Conservation (phyloP, 2,797 vertebrate species). For the Sus cebifrons region DNA sequence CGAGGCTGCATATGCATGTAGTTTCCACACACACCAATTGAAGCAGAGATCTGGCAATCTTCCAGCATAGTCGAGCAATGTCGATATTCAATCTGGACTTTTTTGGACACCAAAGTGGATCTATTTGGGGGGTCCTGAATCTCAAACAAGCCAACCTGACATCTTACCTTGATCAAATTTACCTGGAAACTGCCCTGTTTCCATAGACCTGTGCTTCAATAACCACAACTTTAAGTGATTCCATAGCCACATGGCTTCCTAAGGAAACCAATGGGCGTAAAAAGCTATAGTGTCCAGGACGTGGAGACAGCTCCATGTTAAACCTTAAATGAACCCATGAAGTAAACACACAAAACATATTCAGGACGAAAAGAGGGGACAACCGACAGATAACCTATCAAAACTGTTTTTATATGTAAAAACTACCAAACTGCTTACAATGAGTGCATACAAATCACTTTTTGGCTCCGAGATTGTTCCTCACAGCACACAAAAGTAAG, state of each 20-base stretch:
- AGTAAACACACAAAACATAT: constrained; percentile 66
- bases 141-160: constrained; percentile 18
- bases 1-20: constrained; percentile 30
- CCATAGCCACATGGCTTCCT: constrained; percentile 24
- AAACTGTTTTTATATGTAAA: constrained; percentile 88
- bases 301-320: neutral
- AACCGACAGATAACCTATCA: constrained; percentile 82
- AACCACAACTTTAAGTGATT: neutral
- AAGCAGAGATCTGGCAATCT: neutral
- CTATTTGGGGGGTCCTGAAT: constrained; percentile 7
- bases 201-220: neutral
- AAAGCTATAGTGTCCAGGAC: neutral
- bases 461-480: constrained; percentile 85
- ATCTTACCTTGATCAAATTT: constrained; percentile 36
- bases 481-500: constrained; percentile 86
- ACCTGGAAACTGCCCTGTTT: neutral
- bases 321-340: neutral
- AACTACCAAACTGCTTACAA: constrained; percentile 86
- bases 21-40: neutral
- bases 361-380: constrained; percentile 75
- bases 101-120: neutral
- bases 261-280: neutral
- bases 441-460: constrained; percentile 87
- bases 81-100: constrained; percentile 24
- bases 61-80: constrained; percentile 27